phyloP scores from a whole-genome alignment of 2,113 vertebrate genomes.

The Ptychochromis oligacanthus region DNA sequence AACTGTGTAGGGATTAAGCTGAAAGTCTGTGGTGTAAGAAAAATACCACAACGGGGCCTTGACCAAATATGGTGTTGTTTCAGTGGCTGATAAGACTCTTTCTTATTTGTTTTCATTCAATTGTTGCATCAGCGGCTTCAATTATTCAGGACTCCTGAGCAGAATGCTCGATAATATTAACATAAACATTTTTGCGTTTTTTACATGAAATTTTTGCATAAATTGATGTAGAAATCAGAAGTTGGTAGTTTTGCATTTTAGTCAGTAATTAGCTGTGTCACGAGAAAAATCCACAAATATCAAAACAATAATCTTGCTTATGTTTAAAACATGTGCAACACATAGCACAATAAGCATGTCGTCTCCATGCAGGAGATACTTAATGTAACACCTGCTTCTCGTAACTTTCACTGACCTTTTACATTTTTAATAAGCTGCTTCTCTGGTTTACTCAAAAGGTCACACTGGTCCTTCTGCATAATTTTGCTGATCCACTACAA shows the following conservation, averaged over 20 bases:
- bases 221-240: neutral
- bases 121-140: slow-evolving; percentile 22
- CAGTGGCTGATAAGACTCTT: slow-evolving; percentile 35
- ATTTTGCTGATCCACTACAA: slow-evolving; percentile 28
- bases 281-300: neutral
- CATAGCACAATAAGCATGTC: neutral
- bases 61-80: slow-evolving; percentile 28
- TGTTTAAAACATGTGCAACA: neutral
- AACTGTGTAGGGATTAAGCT: neutral
- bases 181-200: no score
- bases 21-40: neutral
- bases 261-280: neutral
- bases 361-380: neutral
- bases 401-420: slow-evolving; percentile 60
- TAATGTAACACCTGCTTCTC: slow-evolving; percentile 6
- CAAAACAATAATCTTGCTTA: neutral
- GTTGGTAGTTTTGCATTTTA: neutral
- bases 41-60: slow-evolving; percentile 1
- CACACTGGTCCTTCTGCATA: slow-evolving; percentile 52
- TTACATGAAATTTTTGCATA: slow-evolving; percentile 1
- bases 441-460: slow-evolving; percentile 52
- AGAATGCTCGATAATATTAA: slow-evolving; percentile 3
- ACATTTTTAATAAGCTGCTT: slow-evolving; percentile 46
- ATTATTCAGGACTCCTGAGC: slow-evolving; percentile 1
- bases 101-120: slow-evolving; percentile 22